Conservation (phyloP, 2,797 vertebrate species). For the Parambassis ranga region DNA sequence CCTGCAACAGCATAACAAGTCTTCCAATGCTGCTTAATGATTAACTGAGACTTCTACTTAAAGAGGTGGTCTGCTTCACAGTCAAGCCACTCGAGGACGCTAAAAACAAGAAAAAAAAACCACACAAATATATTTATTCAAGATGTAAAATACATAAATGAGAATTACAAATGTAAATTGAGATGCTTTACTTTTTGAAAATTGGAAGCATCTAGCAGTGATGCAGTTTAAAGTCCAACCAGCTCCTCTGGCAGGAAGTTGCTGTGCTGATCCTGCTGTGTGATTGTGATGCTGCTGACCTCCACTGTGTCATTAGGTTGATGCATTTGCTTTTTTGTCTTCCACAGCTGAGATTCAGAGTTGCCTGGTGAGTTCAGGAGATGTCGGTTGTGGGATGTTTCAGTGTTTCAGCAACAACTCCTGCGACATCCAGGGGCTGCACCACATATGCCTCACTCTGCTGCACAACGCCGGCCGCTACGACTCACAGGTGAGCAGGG, state of each 20-base stretch:
- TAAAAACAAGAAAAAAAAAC: too few species aligned
- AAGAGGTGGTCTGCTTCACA: neutral
- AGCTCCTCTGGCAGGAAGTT: too few species aligned
- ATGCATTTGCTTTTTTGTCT: neutral
- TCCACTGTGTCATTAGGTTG: too few species aligned
- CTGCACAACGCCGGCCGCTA: constrained; percentile 96
- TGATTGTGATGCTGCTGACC: too few species aligned
- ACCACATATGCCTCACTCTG: constrained; percentile 95
- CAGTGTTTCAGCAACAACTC: constrained; percentile 98
- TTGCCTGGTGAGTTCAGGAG: constrained; percentile 90
- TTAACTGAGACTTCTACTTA: neutral
- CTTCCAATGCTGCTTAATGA: neutral
- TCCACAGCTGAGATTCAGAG: constrained; percentile 90
- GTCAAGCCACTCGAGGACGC: too few species aligned
- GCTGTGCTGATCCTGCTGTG: too few species aligned
- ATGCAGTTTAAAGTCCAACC: too few species aligned
- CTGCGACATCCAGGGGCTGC: constrained; percentile 91
- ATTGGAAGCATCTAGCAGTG: too few species aligned
- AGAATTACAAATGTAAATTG: too few species aligned
- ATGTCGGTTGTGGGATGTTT: constrained; percentile 94
- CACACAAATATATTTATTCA: too few species aligned
- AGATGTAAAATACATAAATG: too few species aligned
- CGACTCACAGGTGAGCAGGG: constrained; percentile 88
- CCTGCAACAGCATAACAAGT: neutral
- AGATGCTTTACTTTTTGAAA: too few species aligned